phyloP scores from a whole-genome alignment of 2,888 invertebrate genomes.

The Argyresthia goedartella region DNA sequence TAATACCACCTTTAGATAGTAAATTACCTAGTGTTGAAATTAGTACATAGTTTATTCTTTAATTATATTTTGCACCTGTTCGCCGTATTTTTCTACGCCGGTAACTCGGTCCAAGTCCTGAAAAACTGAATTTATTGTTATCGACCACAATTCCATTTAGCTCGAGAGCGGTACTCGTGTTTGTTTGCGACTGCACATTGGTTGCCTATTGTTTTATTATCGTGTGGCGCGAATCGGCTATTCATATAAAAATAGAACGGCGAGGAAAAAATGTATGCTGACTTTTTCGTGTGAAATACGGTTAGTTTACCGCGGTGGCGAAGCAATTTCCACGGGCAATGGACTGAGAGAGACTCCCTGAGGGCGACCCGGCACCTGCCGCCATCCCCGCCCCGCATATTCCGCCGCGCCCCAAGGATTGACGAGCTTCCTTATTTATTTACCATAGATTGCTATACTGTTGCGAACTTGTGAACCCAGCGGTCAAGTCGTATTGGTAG shows the following conservation, averaged over 20 bases:
- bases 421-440: too few relatives aligned
- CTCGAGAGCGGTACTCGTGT: background rate
- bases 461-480: too few relatives aligned
- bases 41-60: too few relatives aligned
- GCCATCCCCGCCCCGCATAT: too few relatives aligned
- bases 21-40: too few relatives aligned
- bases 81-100: too few relatives aligned
- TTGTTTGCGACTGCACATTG: background rate
- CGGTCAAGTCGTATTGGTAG: too few relatives aligned
- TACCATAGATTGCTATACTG: background rate
- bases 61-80: too few relatives aligned
- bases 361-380: conserved; percentile 5
- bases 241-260: background rate
- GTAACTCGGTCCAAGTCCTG: too few relatives aligned
- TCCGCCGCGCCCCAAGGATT: background rate
- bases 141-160: background rate
- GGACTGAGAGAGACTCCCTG: conserved; percentile 27
- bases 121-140: background rate
- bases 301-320: conserved; percentile 28
- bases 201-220: background rate
- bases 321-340: conserved; percentile 34
- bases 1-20: too few relatives aligned
- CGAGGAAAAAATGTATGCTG: conserved; percentile 13
- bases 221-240: background rate
- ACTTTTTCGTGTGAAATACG: conserved; percentile 30